Conservation (phyloP, 2,797 vertebrate genomes). For the Neoniphon sammara region DNA sequence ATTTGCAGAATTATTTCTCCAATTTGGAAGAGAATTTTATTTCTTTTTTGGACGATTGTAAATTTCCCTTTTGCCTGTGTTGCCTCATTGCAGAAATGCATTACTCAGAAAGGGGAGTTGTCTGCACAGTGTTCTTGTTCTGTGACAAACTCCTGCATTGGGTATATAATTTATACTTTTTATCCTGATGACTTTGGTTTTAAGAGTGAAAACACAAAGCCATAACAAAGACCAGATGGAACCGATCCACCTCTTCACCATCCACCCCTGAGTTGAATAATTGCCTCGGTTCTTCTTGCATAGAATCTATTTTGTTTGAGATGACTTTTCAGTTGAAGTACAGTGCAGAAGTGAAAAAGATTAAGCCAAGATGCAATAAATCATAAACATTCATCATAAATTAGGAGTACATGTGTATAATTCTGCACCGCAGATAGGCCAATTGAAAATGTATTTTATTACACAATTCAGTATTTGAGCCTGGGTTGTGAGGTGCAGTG, state of each 20-base stretch:
- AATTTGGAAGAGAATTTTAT: neutral
- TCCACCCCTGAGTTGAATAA: slow-evolving; percentile 53
- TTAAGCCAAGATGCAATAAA: slow-evolving; percentile 70
- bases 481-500: slow-evolving; percentile 53
- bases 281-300: slow-evolving; percentile 52
- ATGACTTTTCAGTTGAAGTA: slow-evolving; percentile 57
- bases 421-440: slow-evolving; percentile 48
- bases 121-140: slow-evolving; percentile 50
- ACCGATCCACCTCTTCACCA: slow-evolving; percentile 43
- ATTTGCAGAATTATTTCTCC: neutral
- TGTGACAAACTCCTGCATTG: slow-evolving; percentile 60
- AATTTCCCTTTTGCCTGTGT: slow-evolving; percentile 5
- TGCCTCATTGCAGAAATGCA: slow-evolving; percentile 24
- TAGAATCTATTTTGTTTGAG: slow-evolving; percentile 56
- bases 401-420: slow-evolving; percentile 63
- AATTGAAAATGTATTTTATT: slow-evolving; percentile 70
- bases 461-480: slow-evolving; percentile 49
- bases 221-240: slow-evolving; percentile 78
- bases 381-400: slow-evolving; percentile 77
- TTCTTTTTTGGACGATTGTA: slow-evolving; percentile 6
- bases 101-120: slow-evolving; percentile 24
- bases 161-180: slow-evolving; percentile 67
- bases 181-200: slow-evolving; percentile 71
- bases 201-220: slow-evolving; percentile 68
- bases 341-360: slow-evolving; percentile 66